Evolutionary conservation across 2,888 invertebrate genomes (phyloP).

Genomic region (Calameuta filiformis): DNA sequence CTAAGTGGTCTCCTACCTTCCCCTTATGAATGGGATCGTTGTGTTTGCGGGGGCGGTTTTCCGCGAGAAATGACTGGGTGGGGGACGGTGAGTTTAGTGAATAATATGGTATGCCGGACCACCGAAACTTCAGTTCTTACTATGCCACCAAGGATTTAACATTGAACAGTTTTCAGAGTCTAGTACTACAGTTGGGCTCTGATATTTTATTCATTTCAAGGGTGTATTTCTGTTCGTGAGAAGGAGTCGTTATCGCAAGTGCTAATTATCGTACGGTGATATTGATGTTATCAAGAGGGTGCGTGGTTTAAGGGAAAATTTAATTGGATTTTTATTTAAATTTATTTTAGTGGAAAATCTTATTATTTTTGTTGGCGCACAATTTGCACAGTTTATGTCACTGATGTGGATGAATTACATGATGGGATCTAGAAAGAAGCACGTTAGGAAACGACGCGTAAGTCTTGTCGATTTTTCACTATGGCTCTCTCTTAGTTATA

Average conservation of each 20-base stretch:
- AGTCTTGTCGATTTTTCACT: constrained; percentile 28
- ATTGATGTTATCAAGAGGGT: not conserved
- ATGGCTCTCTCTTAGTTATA: too few relatives aligned
- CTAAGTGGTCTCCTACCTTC: not conserved
- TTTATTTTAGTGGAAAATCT: not conserved
- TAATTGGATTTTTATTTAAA: not conserved
- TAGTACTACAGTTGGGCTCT: not conserved
- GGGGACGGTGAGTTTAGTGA: constrained; percentile 24
- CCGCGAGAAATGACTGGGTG: constrained; percentile 28
- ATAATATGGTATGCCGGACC: constrained; percentile 36
- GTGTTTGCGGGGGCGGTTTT: constrained; percentile 34
- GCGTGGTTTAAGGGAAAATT: not conserved
- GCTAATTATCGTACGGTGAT: not conserved
- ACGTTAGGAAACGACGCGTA: constrained; percentile 48
- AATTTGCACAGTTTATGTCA: constrained; percentile 54
- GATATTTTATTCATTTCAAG: constrained; percentile 1
- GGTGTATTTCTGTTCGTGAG: constrained; percentile 6
- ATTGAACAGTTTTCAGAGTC: not conserved
- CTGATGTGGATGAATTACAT: constrained; percentile 69
- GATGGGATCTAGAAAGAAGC: constrained; percentile 60
- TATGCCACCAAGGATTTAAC: constrained; percentile 13
- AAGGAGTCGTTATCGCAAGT: not conserved
- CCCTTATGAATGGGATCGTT: constrained; percentile 37
- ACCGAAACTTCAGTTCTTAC: constrained; percentile 28
- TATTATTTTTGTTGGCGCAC: not conserved